A percentile compares a stretch with the other conserved stretches of the same genome.
These are phyloP conservation scores for Melanogrammus aeglefinus DNA, from an alignment of 2,797 vertebrate species.

Conservation along the genomic window DNA sequence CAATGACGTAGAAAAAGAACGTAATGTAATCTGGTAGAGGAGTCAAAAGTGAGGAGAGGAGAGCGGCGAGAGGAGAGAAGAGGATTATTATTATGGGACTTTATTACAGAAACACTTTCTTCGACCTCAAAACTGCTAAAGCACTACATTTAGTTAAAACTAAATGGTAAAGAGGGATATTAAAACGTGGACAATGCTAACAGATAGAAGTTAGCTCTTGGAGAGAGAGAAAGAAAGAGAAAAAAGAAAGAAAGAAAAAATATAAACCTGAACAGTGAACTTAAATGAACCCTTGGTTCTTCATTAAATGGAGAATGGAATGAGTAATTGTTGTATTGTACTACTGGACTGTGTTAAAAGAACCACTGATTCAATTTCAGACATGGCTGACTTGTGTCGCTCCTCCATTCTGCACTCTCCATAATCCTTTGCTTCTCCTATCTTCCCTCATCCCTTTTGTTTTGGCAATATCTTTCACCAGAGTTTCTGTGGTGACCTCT, in stretches of 20 bases:
- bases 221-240: neutral
- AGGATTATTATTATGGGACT: neutral
- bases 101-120: neutral
- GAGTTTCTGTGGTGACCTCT: neutral
- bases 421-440: no score
- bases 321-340: neutral
- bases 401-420: no score
- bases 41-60: neutral
- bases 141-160: neutral
- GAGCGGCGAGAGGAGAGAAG: neutral
- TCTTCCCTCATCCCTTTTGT: neutral
- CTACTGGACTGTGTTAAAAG: neutral
- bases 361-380: neutral
- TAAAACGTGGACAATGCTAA: neutral
- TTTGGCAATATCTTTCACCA: conserved; percentile 1
- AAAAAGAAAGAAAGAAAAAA: neutral
- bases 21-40: neutral
- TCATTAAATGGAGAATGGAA: neutral
- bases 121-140: neutral
- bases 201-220: neutral
- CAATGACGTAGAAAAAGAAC: conserved; percentile 7
- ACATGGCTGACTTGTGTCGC: neutral
- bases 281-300: neutral
- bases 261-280: neutral
- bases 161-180: neutral